Evolutionary conservation across 2,113 vertebrate genomes (phyloP).

Genomic region (Clarias gariepinus): DNA sequence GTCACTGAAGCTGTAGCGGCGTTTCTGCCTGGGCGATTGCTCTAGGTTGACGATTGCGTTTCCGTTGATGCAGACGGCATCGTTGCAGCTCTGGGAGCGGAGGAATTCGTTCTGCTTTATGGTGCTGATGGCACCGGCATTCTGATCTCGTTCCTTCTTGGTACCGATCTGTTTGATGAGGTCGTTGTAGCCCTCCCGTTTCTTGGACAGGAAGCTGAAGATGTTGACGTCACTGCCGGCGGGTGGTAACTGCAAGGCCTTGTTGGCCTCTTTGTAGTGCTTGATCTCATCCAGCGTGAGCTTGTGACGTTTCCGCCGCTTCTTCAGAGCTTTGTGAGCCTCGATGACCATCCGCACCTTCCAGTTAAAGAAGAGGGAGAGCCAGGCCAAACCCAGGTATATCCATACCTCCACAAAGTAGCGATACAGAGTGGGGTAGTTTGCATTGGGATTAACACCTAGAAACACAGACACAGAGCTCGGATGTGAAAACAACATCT

Average conservation of each 20-base stretch:
- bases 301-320: conserved; percentile 87
- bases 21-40: conserved; percentile 72
- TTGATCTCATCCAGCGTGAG: conserved; percentile 85
- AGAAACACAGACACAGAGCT: conserved; percentile 35
- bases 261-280: conserved; percentile 71
- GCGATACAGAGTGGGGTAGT: conserved; percentile 91
- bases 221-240: conserved; percentile 87
- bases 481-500: neutral
- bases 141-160: conserved; percentile 66
- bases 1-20: conserved; percentile 75
- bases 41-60: conserved; percentile 74
- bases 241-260: conserved; percentile 72
- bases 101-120: conserved; percentile 50
- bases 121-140: conserved; percentile 49
- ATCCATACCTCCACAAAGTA: conserved; percentile 99
- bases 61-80: conserved; percentile 55
- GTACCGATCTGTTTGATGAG: conserved; percentile 94
- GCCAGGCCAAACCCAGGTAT: conserved; percentile 95
- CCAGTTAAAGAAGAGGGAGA: conserved; percentile 97
- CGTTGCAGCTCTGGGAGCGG: conserved; percentile 72
- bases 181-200: conserved; percentile 92
- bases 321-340: conserved; percentile 97
- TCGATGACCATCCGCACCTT: conserved; percentile 98
- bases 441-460: conserved; percentile 91
- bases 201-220: conserved; percentile 93